Conservation (phyloP, 2,113 vertebrate species). For the Accipiter virgatus region DNA sequence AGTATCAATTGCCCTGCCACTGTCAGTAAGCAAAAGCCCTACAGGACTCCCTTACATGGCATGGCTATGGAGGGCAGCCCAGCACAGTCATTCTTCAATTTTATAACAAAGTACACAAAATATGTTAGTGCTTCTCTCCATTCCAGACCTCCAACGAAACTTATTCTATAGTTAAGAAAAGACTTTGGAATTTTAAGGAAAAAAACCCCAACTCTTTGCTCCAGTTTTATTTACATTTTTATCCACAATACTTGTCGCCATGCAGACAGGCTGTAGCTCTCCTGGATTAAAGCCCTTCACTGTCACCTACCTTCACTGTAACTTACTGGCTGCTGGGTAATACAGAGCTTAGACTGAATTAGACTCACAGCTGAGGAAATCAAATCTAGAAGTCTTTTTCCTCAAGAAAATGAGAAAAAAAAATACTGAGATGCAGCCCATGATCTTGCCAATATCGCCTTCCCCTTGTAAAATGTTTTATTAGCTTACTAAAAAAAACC, state of each 20-base stretch:
- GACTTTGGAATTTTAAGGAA: neutral
- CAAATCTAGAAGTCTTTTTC: neutral
- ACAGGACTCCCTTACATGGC: no score
- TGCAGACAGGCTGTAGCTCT: neutral
- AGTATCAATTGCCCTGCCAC: neutral
- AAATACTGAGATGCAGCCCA: neutral
- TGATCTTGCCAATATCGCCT: neutral
- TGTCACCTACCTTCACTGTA: neutral
- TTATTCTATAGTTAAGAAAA: neutral
- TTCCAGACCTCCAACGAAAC: neutral
- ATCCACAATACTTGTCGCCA: neutral
- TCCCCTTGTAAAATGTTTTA: neutral
- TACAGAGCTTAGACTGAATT: neutral
- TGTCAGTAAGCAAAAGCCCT: neutral
- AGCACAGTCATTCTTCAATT: neutral
- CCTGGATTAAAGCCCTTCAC: neutral
- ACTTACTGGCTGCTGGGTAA: neutral
- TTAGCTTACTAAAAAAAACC: neutral
- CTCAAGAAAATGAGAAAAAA: neutral
- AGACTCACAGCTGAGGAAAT: neutral
- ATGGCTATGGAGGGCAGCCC: neutral
- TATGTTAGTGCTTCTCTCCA: accelerated
- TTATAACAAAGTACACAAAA: neutral
- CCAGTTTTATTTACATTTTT: neutral
- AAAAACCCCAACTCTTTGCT: accelerated